A percentile compares a stretch with the other conserved stretches of the same genome.
phyloP scores from a whole-genome alignment of 1,140 invertebrate genomes.

The Ceratosolen fusciceps region DNA sequence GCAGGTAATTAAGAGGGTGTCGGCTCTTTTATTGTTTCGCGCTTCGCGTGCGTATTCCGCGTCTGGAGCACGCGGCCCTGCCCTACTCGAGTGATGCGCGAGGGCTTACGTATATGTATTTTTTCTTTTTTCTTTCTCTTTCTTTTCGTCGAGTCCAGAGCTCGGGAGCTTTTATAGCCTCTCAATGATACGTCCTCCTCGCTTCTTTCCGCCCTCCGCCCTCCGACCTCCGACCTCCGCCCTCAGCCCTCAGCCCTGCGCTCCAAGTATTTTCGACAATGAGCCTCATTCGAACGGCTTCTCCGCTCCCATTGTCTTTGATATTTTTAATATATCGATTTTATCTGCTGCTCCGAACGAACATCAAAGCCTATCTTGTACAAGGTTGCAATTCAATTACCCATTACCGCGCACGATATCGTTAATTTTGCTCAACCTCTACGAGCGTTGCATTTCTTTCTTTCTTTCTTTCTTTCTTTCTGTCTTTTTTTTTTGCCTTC shows the following conservation, averaged over 20 bases:
- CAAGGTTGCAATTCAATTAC: neutral
- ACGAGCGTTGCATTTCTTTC: too few species aligned
- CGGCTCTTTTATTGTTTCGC: constrained; percentile 54
- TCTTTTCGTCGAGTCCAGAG: neutral
- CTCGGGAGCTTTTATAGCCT: neutral
- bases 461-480: too few species aligned
- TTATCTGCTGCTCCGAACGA: neutral
- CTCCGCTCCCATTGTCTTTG: neutral
- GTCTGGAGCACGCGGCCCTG: neutral
- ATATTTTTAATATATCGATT: neutral
- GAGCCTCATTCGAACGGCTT: neutral
- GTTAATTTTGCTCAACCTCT: neutral
- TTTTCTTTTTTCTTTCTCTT: too few species aligned
- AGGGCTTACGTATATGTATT: too few species aligned
- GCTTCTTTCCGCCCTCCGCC: neutral
- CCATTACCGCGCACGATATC: neutral
- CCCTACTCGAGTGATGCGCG: constrained; percentile 1
- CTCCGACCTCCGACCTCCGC: too few species aligned
- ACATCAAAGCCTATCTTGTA: neutral
- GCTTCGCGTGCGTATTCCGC: neutral
- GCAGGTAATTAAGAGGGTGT: constrained; percentile 51
- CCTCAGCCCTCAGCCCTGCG: too few species aligned
- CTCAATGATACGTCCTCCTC: neutral
- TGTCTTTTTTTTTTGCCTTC: too few species aligned
- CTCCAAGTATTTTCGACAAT: neutral